These are phyloP conservation scores for Anaspis maculata DNA, from an alignment of 2,888 invertebrate species.

Conservation along the genomic window DNA sequence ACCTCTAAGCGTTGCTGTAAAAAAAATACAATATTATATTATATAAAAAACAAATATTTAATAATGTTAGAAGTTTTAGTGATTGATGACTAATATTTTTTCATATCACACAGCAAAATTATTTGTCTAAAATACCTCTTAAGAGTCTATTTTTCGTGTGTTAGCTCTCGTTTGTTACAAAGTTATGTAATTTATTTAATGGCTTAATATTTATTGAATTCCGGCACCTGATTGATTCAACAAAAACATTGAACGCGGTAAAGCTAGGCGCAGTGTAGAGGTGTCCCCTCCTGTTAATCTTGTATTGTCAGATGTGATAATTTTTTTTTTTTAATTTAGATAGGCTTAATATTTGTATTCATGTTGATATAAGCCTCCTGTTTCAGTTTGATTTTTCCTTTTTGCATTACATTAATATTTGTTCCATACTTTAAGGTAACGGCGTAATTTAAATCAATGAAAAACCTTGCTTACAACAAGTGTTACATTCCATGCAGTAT, in stretches of 20 bases:
- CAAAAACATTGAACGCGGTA: too few species aligned
- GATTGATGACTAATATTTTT: slow-evolving; percentile 32
- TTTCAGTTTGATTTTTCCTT: too few species aligned
- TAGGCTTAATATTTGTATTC: too few species aligned
- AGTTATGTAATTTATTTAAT: too few species aligned
- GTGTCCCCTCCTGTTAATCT: too few species aligned
- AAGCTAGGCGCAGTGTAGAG: too few species aligned
- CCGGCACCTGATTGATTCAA: too few species aligned
- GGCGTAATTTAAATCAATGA: slow-evolving; percentile 19
- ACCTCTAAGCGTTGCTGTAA: slow-evolving; percentile 35
- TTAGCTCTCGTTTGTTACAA: too few species aligned
- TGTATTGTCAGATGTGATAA: slow-evolving; percentile 29
- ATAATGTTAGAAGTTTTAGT: slow-evolving; percentile 31
- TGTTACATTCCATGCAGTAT: slow-evolving; percentile 24
- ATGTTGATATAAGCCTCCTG: too few species aligned
- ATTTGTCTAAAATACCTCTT: slow-evolving; percentile 16
- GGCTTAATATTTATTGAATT: too few species aligned
- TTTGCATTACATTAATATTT: slow-evolving; percentile 3
- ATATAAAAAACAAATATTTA: too few species aligned
- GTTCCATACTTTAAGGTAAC: slow-evolving; percentile 14
- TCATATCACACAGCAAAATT: slow-evolving; percentile 30
- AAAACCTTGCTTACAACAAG: slow-evolving; percentile 19
- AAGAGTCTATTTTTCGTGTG: slow-evolving; percentile 15
- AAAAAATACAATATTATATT: slow-evolving; percentile 32
- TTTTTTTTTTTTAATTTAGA: slow-evolving; percentile 21